Percentiles rank a stretch among this genome's conserved stretches.
Evolutionary conservation across 2,113 vertebrate genomes (phyloP).

Genomic region (Triplophysa dalaica): DNA sequence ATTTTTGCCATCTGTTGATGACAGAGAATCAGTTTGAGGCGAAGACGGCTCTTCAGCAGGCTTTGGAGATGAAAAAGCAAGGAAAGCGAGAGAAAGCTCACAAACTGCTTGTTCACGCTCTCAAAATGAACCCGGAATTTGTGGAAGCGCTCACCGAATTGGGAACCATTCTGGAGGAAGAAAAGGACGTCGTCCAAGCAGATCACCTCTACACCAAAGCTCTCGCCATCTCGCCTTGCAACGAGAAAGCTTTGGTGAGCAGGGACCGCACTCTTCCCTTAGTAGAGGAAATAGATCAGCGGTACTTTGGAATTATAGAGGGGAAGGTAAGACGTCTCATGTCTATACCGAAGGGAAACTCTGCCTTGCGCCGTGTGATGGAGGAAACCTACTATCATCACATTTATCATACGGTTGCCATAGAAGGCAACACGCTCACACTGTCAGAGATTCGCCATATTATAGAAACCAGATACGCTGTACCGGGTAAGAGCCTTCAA

Average conservation of each 20-base stretch:
- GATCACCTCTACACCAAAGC: constrained; percentile 94
- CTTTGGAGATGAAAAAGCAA: constrained; percentile 91
- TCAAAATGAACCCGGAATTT: constrained; percentile 89
- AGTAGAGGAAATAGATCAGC: constrained; percentile 95
- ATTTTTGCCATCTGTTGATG: constrained; percentile 37
- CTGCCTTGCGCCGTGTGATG: constrained; percentile 89
- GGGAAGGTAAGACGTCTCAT: constrained; percentile 91
- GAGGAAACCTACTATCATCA: constrained; percentile 98
- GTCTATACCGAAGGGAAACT: constrained; percentile 94
- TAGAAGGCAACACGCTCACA: constrained; percentile 95
- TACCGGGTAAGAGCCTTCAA: constrained; percentile 89
- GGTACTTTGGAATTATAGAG: constrained; percentile 91
- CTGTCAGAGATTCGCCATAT: constrained; percentile 95
- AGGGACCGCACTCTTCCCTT: constrained; percentile 88
- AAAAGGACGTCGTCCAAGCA: constrained; percentile 92
- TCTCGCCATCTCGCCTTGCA: constrained; percentile 83
- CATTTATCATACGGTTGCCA: constrained; percentile 97
- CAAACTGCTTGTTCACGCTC: constrained; percentile 88
- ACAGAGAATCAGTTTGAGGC: constrained; percentile 85
- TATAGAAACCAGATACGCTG: constrained; percentile 91
- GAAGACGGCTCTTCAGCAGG: constrained; percentile 87
- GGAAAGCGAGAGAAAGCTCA: constrained; percentile 93
- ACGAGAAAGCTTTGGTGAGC: constrained; percentile 87
- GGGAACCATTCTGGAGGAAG: constrained; percentile 91
- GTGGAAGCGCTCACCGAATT: constrained; percentile 92